phyloP scores from a whole-genome alignment of 2,888 invertebrate genomes.

The Imbricaverruca yamaguchii region DNA sequence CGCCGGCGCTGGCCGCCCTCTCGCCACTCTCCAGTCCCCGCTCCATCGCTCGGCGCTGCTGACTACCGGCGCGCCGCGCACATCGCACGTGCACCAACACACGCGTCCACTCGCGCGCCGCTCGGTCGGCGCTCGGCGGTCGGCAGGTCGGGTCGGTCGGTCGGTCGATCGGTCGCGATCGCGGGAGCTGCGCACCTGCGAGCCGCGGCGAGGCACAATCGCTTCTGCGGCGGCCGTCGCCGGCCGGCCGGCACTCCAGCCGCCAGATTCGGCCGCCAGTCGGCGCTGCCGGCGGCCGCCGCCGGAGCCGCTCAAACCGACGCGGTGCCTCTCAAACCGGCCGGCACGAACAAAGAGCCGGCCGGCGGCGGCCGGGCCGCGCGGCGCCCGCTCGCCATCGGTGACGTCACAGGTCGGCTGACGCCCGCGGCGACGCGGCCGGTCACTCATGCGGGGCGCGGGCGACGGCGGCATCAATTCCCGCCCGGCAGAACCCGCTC shows the following conservation, averaged over 20 bases:
- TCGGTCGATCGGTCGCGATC: background rate
- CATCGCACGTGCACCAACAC: background rate
- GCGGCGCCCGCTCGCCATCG: too few relatives aligned
- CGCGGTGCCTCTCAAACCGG: background rate
- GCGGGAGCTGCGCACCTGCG: background rate
- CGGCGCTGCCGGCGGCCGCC: background rate
- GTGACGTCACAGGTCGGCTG: too few relatives aligned
- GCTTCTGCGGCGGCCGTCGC: background rate
- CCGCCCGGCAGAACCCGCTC: too few relatives aligned
- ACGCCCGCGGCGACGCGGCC: too few relatives aligned
- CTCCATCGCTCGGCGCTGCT: background rate
- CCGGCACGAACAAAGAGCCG: background rate
- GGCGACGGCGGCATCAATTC: too few relatives aligned
- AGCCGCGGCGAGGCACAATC: background rate
- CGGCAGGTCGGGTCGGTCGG: too few relatives aligned
- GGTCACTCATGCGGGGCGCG: too few relatives aligned
- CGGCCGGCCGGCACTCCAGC: background rate
- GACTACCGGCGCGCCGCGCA: background rate
- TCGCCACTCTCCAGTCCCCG: background rate
- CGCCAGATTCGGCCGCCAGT: background rate
- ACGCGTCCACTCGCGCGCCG: background rate
- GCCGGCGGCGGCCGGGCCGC: too few relatives aligned
- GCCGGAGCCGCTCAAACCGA: background rate
- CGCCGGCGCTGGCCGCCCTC: constrained; percentile 1
- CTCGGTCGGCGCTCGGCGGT: too few relatives aligned